Evolutionary conservation across 2,113 vertebrate species (phyloP).

Genomic region (Malurus elegans): DNA sequence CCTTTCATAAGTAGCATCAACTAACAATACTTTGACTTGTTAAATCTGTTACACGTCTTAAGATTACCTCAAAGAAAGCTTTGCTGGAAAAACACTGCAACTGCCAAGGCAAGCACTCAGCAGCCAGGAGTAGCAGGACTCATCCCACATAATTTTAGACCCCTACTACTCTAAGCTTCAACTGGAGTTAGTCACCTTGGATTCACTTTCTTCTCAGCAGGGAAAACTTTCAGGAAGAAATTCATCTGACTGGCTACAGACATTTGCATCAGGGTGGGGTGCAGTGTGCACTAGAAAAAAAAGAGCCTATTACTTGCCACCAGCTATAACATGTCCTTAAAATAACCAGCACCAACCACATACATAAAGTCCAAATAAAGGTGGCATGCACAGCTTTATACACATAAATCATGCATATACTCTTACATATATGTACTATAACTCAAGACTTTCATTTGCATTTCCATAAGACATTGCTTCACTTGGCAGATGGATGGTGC

Average conservation of each 20-base stretch:
- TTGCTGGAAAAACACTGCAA: constrained; percentile 45
- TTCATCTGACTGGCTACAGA: neutral
- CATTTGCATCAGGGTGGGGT: neutral
- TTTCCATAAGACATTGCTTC: neutral
- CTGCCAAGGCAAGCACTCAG: constrained; percentile 43
- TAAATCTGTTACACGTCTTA: constrained; percentile 37
- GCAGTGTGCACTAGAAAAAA: neutral
- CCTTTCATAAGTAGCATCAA: constrained; percentile 22
- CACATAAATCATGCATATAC: neutral
- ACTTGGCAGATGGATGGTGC: constrained; percentile 6
- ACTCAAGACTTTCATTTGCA: neutral
- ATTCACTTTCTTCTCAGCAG: constrained; percentile 35
- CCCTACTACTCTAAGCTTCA: constrained; percentile 25
- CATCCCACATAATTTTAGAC: constrained; percentile 15
- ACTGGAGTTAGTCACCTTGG: constrained; percentile 29
- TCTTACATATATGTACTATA: neutral
- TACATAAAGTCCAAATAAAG: neutral
- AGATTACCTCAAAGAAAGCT: constrained; percentile 42
- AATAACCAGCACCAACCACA: neutral
- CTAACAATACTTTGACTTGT: constrained; percentile 46
- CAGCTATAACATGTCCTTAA: neutral
- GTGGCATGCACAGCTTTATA: neutral
- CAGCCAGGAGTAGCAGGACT: constrained; percentile 32
- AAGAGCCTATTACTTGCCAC: neutral
- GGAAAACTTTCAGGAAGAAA: constrained; percentile 44